A percentile compares a stretch with the other conserved stretches of the same genome.
phyloP scores from a whole-genome alignment of 2,113 vertebrate genomes.

The Eulemur macaco region DNA sequence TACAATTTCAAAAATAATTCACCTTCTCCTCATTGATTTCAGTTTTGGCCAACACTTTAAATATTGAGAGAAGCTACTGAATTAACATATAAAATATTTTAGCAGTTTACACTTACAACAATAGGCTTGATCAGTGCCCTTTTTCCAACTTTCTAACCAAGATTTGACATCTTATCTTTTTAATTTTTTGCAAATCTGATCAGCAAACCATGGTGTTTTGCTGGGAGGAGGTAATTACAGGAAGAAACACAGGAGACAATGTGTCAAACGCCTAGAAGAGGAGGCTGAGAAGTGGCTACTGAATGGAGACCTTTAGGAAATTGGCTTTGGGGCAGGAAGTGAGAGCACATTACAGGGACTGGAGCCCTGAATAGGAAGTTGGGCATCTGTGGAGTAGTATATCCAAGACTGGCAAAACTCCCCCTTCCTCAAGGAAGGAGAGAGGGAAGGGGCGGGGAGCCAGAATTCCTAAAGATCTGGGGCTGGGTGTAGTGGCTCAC shows the following conservation, averaged over 20 bases:
- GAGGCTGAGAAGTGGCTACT: background rate
- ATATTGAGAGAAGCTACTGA: background rate
- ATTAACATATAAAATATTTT: background rate
- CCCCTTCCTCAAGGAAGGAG: background rate
- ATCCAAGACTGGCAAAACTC: background rate
- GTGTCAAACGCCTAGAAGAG: background rate
- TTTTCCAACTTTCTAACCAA: background rate
- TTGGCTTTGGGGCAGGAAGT: fast-evolving
- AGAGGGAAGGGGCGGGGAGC: background rate
- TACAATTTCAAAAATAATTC: background rate
- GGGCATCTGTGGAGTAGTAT: background rate
- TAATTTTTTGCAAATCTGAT: conserved; percentile 13
- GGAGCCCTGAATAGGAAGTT: background rate
- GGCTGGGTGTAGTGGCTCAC: too few species aligned
- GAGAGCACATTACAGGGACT: background rate
- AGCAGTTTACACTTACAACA: background rate
- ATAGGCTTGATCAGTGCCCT: background rate
- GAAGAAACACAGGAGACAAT: background rate
- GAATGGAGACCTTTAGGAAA: background rate
- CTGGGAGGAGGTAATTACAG: conserved; percentile 41
- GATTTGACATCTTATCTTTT: conserved; percentile 10
- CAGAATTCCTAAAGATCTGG: background rate
- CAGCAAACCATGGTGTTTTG: background rate
- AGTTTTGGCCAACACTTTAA: background rate
- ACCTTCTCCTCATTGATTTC: background rate